These are phyloP conservation scores for Odontomyia ornata DNA, from an alignment of 2,888 invertebrate species.

Conservation along the genomic window DNA sequence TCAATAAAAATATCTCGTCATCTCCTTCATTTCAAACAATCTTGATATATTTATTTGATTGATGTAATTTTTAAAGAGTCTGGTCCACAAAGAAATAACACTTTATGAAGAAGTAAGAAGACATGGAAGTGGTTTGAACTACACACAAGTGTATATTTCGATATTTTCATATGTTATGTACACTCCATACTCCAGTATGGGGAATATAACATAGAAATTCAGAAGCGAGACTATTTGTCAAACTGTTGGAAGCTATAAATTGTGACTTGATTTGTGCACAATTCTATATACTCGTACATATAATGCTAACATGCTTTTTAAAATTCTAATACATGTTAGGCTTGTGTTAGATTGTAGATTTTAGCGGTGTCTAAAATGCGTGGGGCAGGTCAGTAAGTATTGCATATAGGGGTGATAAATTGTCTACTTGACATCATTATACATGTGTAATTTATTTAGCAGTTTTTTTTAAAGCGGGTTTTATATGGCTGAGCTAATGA, in stretches of 20 bases:
- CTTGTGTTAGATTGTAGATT: no score
- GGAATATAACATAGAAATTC: background rate
- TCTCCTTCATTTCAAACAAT: background rate
- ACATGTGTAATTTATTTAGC: background rate
- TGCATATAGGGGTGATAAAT: conserved; percentile 11
- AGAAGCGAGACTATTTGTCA: conserved; percentile 34
- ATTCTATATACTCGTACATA: background rate
- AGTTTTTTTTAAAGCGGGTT: no score
- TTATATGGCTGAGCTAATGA: background rate
- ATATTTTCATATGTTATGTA: no score
- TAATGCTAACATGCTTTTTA: background rate
- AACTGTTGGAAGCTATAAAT: conserved; percentile 23
- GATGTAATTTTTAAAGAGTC: conserved; percentile 5
- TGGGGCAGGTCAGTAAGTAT: conserved; percentile 11
- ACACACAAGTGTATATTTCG: no score
- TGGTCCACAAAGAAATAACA: background rate
- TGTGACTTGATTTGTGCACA: conserved; percentile 34
- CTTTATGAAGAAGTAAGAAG: no score
- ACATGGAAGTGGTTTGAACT: no score
- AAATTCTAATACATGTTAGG: background rate
- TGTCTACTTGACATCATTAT: conserved; percentile 18
- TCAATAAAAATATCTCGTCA: no score
- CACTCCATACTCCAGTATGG: no score
- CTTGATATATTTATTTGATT: conserved; percentile 10
- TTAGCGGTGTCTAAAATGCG: background rate